Percentiles rank a stretch among this genome's conserved stretches.
Evolutionary conservation across 2,113 vertebrate genomes (phyloP).

Genomic region (Eleginops maclovinus): DNA sequence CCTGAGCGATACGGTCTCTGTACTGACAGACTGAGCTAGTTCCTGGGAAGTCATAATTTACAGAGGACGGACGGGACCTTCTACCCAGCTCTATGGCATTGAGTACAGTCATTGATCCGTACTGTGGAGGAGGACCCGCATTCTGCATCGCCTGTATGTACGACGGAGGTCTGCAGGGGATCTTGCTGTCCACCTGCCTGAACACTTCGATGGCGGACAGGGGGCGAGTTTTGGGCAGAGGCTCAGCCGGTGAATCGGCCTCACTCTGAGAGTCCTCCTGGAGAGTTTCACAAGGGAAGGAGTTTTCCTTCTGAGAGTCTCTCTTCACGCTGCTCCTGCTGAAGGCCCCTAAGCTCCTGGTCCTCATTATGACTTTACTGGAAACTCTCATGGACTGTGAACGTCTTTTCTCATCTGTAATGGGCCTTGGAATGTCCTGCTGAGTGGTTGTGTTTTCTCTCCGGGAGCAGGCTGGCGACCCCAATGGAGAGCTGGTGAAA

Average conservation of each 20-base stretch:
- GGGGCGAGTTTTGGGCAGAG: conserved; percentile 63
- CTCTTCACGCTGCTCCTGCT: conserved; percentile 81
- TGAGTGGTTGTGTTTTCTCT: conserved; percentile 73
- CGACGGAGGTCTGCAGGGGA: conserved; percentile 87
- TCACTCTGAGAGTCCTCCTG: conserved; percentile 79
- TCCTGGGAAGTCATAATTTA: conserved; percentile 71
- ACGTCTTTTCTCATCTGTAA: conserved; percentile 83
- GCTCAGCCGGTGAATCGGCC: conserved; percentile 44
- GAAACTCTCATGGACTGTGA: conserved; percentile 84
- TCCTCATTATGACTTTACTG: conserved; percentile 80
- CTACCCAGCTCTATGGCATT: conserved; percentile 78
- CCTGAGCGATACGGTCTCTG: conserved; percentile 26
- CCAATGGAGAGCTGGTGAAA: conserved; percentile 86
- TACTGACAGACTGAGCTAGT: neutral
- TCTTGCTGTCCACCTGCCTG: conserved; percentile 83
- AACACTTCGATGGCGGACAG: conserved; percentile 89
- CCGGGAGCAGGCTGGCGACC: conserved; percentile 86
- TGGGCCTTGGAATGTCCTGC: conserved; percentile 56
- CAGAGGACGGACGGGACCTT: conserved; percentile 69
- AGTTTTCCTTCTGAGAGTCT: conserved; percentile 81
- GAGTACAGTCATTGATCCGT: conserved; percentile 85
- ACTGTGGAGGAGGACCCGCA: conserved; percentile 43
- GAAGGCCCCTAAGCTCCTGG: conserved; percentile 79
- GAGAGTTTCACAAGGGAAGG: conserved; percentile 86
- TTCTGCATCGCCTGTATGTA: conserved; percentile 88